These are phyloP conservation scores for Campodea augens DNA, from an alignment of 1,140 invertebrate species.

Conservation along the genomic window DNA sequence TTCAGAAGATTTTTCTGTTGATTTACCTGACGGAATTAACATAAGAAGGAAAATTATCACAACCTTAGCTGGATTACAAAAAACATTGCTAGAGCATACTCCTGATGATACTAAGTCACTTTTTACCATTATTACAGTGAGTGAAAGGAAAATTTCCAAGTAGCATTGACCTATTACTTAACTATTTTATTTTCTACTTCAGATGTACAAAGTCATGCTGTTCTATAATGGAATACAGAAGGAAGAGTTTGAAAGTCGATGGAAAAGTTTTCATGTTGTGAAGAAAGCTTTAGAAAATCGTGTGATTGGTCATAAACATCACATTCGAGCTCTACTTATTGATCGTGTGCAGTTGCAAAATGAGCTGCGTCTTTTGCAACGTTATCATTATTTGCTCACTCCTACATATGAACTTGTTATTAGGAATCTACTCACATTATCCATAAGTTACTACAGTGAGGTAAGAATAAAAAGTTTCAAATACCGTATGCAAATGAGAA, in stretches of 20 bases:
- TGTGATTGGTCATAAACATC: constrained; percentile 32
- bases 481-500: too few species aligned
- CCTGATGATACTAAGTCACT: constrained; percentile 61
- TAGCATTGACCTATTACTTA: background rate
- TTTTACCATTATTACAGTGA: constrained; percentile 33
- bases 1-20: too few species aligned
- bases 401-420: constrained; percentile 38
- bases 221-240: constrained; percentile 31
- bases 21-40: too few species aligned
- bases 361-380: constrained; percentile 30
- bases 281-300: constrained; percentile 41
- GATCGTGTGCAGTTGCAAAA: constrained; percentile 45
- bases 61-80: too few species aligned
- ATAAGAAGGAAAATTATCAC: too few species aligned
- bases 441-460: constrained; percentile 45
- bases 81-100: constrained; percentile 33
- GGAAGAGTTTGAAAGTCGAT: constrained; percentile 30
- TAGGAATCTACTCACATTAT: constrained; percentile 38
- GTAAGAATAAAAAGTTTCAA: too few species aligned
- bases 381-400: constrained; percentile 26
- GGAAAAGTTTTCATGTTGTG: constrained; percentile 35
- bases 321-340: constrained; percentile 40
- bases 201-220: constrained; percentile 40
- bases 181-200: constrained; percentile 14
- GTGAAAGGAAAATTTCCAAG: constrained; percentile 12